Conservation (phyloP, 2,888 invertebrate genomes). For the Athripsodes cinereus region DNA sequence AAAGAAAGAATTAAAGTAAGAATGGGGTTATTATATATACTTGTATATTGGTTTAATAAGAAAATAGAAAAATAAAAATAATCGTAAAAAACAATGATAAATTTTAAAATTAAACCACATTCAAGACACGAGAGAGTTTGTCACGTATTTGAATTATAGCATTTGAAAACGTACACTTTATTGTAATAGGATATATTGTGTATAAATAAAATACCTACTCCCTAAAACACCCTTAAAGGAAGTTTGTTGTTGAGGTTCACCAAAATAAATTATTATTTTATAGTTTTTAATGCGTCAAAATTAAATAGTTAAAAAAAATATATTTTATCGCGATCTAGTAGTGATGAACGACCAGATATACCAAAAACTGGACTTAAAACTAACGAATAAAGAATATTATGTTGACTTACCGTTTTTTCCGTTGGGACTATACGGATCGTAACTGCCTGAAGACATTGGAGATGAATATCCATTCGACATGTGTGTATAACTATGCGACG, state of each 20-base stretch:
- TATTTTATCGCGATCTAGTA: neutral
- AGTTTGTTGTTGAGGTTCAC: too few species aligned
- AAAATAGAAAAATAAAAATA: too few species aligned
- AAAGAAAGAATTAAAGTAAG: neutral
- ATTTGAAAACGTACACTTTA: too few species aligned
- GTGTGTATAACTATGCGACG: constrained; percentile 42
- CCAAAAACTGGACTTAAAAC: neutral
- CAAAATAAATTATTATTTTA: too few species aligned
- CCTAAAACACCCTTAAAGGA: too few species aligned
- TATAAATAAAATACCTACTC: too few species aligned
- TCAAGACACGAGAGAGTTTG: too few species aligned
- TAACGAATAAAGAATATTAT: neutral
- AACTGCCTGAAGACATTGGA: constrained; percentile 81
- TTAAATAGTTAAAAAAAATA: neutral
- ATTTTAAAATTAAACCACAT: too few species aligned
- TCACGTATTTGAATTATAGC: too few species aligned
- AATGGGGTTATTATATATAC: neutral
- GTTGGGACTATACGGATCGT: constrained; percentile 85
- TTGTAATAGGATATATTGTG: too few species aligned
- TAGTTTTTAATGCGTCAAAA: too few species aligned
- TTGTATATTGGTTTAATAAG: neutral
- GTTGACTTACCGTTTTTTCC: constrained; percentile 77
- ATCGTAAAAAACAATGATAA: too few species aligned
- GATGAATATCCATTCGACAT: constrained; percentile 77
- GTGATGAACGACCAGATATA: neutral